Percentiles rank a stretch among this genome's conserved stretches.
phyloP scores from a whole-genome alignment of 2,888 invertebrate genomes.

The Callinectes sapidus region DNA sequence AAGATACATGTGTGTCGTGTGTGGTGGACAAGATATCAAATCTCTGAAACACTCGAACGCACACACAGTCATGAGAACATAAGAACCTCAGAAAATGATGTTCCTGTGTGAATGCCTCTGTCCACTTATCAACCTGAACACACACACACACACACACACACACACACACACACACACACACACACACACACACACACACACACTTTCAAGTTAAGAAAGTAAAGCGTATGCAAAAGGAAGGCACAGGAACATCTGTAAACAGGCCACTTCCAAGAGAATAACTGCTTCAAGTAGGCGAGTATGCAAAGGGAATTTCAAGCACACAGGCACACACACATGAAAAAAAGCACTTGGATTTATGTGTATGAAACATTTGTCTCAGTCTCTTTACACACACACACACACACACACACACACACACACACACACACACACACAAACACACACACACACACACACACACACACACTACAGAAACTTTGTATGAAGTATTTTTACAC shows the following conservation, averaged over 20 bases:
- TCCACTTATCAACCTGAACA: too few relatives aligned
- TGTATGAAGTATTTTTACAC: too few relatives aligned
- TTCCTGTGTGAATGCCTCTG: too few relatives aligned
- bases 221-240: background rate
- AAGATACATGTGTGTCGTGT: too few relatives aligned
- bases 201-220: background rate
- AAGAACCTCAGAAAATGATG: too few relatives aligned
- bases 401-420: background rate
- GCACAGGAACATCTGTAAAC: background rate
- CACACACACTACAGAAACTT: background rate
- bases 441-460: constrained; percentile 1
- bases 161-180: constrained; percentile 25
- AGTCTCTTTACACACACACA: background rate
- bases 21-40: too few relatives aligned
- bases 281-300: background rate
- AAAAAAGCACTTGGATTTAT: background rate
- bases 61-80: too few relatives aligned
- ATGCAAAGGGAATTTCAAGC: background rate
- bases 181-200: constrained; percentile 17
- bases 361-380: background rate
- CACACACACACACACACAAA: background rate
- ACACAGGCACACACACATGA: background rate
- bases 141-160: constrained; percentile 6
- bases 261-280: background rate
- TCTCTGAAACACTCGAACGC: too few relatives aligned